Evolutionary conservation across 1,140 invertebrate species (phyloP), one percentile per base, ranked within the genome.

Genomic region (Cyrtorhinus lividipennis): DNA sequence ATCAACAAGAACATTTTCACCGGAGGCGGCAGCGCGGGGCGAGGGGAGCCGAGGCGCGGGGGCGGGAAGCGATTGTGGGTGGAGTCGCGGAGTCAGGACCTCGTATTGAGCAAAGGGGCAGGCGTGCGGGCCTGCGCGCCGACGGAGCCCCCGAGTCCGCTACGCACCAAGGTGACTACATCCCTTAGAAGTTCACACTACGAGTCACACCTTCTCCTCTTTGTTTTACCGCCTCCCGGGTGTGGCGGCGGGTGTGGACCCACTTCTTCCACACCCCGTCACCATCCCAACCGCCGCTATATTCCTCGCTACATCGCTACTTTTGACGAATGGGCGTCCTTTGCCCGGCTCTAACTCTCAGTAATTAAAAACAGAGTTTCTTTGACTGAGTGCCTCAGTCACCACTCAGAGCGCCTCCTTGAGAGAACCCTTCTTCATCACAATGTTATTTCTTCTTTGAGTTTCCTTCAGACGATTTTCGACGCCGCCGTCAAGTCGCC

Each of bases 71-170:
- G 15, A 30, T 24, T 30, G 24, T 30, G 24, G 26, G 57, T 24
- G 57, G 24, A 59, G 57, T 15, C 15, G n/a, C 22, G 24, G 22
- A 18, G 15, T n/a, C 25, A 45, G n/a, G n/a, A n/a, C n/a, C n/a
- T n/a, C n/a, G 24, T 62, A 24, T 53, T 24, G 30, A 24, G 45
- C 38, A 22, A 46, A 24, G 61, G 18, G 30, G 61, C 22, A 22
- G 46, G 25, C 44, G 61, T 38, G 22, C 48, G 48, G 20, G 48
- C 48, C 48, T 53, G 48, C 48, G 48, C 48, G 48, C 20, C 48
- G 10, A 20, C n/a, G n/a, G n/a, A n/a, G n/a, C n/a, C n/a, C n/a
- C n/a, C n/a, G 48, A 53, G 8, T 10, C 8, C 10, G 20, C 20
- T 5, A 53, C 48, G 18, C 48, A 53, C 48, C 10, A 53, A 53